phyloP scores from a whole-genome alignment of 2,113 vertebrate genomes.

The Gobius niger region DNA sequence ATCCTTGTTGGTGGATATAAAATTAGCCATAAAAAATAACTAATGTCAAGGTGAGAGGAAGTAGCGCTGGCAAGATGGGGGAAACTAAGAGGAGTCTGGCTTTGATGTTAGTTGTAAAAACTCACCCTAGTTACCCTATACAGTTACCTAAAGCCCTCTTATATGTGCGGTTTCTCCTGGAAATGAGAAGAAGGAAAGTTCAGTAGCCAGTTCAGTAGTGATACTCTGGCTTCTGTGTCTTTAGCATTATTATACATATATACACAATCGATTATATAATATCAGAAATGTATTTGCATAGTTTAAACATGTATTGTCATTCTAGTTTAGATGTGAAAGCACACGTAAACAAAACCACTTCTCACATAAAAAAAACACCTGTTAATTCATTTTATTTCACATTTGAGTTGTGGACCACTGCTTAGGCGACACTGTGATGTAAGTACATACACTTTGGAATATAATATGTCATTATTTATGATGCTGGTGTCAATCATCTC shows the following conservation, averaged over 20 bases:
- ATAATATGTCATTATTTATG: too few relatives aligned
- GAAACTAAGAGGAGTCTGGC: slow-evolving; percentile 43
- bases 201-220: neutral
- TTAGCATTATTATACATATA: neutral
- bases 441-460: too few relatives aligned
- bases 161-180: neutral
- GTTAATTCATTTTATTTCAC: neutral
- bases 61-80: slow-evolving; percentile 11
- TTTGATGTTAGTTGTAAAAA: slow-evolving; percentile 68
- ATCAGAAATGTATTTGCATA: too few relatives aligned
- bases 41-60: slow-evolving; percentile 35
- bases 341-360: neutral
- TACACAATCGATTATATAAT: too few relatives aligned
- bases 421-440: too few relatives aligned
- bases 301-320: too few relatives aligned
- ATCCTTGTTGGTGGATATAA: neutral
- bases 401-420: neutral
- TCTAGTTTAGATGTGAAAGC: neutral
- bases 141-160: slow-evolving; percentile 4
- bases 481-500: slow-evolving; percentile 17
- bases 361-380: neutral
- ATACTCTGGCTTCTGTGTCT: neutral
- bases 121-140: slow-evolving; percentile 22
- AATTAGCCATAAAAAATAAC: neutral
- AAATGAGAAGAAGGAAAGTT: neutral